A percentile compares a stretch with the other conserved stretches of the same genome.
These are phyloP conservation scores for Anseranas semipalmata DNA, from an alignment of 2,113 vertebrate genomes.

Conservation along the genomic window DNA sequence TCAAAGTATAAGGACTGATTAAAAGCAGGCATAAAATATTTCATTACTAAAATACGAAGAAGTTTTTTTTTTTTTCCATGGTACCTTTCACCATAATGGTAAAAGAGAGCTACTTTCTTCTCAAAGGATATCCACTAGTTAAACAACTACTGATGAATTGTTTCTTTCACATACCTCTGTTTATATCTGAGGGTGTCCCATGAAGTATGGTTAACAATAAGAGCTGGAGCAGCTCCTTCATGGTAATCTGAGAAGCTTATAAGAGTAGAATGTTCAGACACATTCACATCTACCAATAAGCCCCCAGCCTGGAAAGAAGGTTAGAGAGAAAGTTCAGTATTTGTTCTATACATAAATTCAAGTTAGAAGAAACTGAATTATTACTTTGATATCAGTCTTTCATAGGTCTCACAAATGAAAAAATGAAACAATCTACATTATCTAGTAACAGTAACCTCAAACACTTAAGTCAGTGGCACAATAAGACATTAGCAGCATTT, in stretches of 20 bases:
- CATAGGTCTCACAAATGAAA: neutral
- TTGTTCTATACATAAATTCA: neutral
- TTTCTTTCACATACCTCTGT: constrained; percentile 77
- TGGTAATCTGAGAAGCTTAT: constrained; percentile 91
- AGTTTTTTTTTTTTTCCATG: accelerated
- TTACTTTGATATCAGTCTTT: neutral
- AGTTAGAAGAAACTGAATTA: neutral
- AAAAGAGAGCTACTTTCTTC: neutral
- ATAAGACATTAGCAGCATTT: neutral
- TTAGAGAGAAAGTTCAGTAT: neutral
- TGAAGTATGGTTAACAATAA: constrained; percentile 91
- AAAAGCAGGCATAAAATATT: neutral
- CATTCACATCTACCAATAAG: constrained; percentile 88
- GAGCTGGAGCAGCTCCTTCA: constrained; percentile 90
- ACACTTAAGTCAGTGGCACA: neutral
- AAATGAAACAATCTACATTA: neutral
- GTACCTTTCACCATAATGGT: neutral
- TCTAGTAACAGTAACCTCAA: neutral
- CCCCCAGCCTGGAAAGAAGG: constrained; percentile 81
- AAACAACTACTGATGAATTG: neutral
- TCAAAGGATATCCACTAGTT: neutral
- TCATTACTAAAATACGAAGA: neutral
- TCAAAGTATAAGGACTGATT: neutral
- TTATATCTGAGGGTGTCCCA: constrained; percentile 80
- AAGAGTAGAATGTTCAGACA: constrained; percentile 86